Evolutionary conservation across 2,888 invertebrate species (phyloP).

Genomic region (Dermolepida albohirtum): DNA sequence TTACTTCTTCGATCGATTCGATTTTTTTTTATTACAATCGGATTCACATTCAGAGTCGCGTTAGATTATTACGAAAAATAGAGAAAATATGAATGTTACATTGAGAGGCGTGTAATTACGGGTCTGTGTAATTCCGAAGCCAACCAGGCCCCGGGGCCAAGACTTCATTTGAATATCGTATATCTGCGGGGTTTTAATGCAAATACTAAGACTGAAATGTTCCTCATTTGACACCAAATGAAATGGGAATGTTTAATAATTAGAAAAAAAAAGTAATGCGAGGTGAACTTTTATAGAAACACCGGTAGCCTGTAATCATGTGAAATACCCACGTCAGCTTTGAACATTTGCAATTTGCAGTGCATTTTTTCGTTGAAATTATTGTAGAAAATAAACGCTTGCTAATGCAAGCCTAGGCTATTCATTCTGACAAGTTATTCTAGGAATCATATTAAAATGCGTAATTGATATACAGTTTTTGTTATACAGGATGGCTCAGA

Average conservation of each 20-base stretch:
- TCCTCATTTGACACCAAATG: constrained; percentile 46
- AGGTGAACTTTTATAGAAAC: constrained; percentile 43
- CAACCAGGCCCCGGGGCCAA: constrained; percentile 7
- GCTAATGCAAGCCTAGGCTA: constrained; percentile 2
- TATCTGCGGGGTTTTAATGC: constrained; percentile 43
- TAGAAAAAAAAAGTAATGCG: constrained; percentile 23
- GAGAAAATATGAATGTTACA: constrained; percentile 12
- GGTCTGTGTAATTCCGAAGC: constrained; percentile 23
- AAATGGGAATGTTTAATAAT: constrained; percentile 38
- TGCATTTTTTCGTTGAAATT: constrained; percentile 8
- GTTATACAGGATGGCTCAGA: too few species aligned
- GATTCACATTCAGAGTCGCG: constrained; percentile 19
- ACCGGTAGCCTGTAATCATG: constrained; percentile 54
- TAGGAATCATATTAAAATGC: background rate
- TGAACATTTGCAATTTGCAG: constrained; percentile 30
- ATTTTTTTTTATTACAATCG: constrained; percentile 17
- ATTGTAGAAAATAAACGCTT: constrained; percentile 23
- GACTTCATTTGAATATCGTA: constrained; percentile 32
- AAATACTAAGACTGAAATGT: constrained; percentile 47
- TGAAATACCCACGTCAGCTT: constrained; percentile 42
- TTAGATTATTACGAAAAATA: constrained; percentile 26
- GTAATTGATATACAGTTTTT: too few species aligned
- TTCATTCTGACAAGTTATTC: constrained; percentile 6
- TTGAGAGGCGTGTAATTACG: constrained; percentile 23
- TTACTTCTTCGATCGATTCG: constrained; percentile 24